Evolutionary conservation across 2,113 vertebrate species (phyloP), one percentile per base, ranked within the genome.

Genomic region (Piprites chloris): DNA sequence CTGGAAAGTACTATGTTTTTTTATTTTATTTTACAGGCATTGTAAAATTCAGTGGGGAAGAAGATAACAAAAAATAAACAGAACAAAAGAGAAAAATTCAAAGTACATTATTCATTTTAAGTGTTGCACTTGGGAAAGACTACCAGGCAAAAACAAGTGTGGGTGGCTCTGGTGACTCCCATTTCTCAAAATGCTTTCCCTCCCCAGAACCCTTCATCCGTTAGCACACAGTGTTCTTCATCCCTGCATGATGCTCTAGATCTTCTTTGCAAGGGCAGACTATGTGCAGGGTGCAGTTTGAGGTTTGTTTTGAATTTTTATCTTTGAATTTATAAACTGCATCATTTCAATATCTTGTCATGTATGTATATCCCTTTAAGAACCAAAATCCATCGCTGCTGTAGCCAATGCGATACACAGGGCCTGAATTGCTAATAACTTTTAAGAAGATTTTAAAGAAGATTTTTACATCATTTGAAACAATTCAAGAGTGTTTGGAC

Each of bases 181-280:
- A 15, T 50, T 89, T 55, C 55, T 74, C 67, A 69, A 91, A 77
- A 66, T 20, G 0, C 6, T 65, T 69, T 82, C 21, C 23, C 53
- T 44, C 41, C 16, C 41, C n/a, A 9, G 10, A 95, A 17, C 22
- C 11, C 8, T 61, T 80, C 11, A 9, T n/a, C 35, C 41, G 27
- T 19, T 24, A n/a, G 8, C 12, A 17, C 2, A 2, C 24, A 21
- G 17, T 39, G 35, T 22, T 81, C 67, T 55, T 12, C 32, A 46
- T 11, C 0, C 0, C 9, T 52, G 0, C 4, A 0, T 12, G 27
- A 30, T 12, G 16, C 19, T 75, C 41, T 56, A 19, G 14, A 18
- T 69, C 28, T 81, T 63, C 33, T 55, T 71, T 85, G 24, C 32
- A 69, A 73, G 27, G 28, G 20, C 4, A 85, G 6, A 22, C 35